Evolutionary conservation across 1,140 invertebrate genomes (phyloP).

Genomic region (Portunus trituberculatus): DNA sequence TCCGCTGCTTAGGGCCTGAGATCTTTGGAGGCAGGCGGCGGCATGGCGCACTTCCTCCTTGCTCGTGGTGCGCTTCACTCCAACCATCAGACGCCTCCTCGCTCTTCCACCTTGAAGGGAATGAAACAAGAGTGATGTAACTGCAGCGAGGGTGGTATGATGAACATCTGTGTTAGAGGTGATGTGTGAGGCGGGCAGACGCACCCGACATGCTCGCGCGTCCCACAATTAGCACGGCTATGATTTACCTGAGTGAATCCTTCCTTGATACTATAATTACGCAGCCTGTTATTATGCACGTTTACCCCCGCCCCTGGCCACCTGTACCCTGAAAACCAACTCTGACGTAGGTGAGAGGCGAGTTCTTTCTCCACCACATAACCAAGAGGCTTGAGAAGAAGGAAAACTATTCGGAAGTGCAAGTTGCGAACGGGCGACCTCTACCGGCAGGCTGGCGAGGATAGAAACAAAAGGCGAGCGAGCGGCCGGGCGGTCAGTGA

Average conservation of each 20-base stretch:
- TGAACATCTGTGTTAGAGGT: conserved; percentile 21
- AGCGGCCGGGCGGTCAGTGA: conserved; percentile 45
- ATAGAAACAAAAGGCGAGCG: conserved; percentile 17
- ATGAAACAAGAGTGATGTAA: background rate
- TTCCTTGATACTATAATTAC: conserved; percentile 55
- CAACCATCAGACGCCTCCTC: background rate
- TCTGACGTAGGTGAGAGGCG: background rate
- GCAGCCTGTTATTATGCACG: conserved; percentile 46
- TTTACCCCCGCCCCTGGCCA: background rate
- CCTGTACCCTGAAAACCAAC: conserved; percentile 5
- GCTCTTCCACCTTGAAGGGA: background rate
- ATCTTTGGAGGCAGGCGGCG: background rate
- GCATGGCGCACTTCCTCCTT: background rate
- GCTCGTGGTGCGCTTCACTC: background rate
- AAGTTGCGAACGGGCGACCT: background rate
- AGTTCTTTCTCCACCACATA: background rate
- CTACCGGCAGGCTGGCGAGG: background rate
- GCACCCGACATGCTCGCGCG: background rate
- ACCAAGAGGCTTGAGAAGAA: background rate
- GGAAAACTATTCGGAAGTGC: conserved; percentile 21
- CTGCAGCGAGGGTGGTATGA: background rate
- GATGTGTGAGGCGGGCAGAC: background rate
- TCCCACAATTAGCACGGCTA: conserved; percentile 47
- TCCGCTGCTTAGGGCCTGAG: background rate
- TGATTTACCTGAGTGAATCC: conserved; percentile 55